Base-by-base conservation (phyloP, 2,888 invertebrate species). In the Scaptomyza parva region DNA sequence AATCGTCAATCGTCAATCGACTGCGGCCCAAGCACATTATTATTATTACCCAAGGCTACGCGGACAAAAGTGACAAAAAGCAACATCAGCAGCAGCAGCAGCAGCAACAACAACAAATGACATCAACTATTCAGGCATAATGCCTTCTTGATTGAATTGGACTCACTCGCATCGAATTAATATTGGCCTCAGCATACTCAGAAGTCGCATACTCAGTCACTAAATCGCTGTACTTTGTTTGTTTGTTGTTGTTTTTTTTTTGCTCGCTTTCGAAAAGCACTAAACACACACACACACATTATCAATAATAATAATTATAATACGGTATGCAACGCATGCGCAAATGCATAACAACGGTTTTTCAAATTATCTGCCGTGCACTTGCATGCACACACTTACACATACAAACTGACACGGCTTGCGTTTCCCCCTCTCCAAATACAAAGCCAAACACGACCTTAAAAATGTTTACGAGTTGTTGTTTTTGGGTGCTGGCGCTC, bases 291-390 rank as follows among this genome's bases (percentile, higher is more conserved):
- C 51, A 41, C 18, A 28, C 54, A 55, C 30, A 48, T 43, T 41
- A 48, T 14, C 7, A 39, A 9, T 33, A 33, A 30, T 44, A 66
- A 53, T 68, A 65, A 67, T 67, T 63, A 51, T 70, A 64, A 88
- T 82, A 87, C 54, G 53, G 66, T 86, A 87, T 87, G 87, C 89
- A 86, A 66, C 72, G 73, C 88, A 88, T 88, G 89, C 78, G 78
- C 76, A 86, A 88, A 79, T 88, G 86, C 86, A 87, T 88, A 89
- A 88, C 86, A 88, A 81, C 88, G 86, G 76, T 83, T 82, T 80
- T 88, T 85, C 83, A 88, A 88, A 80, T 77, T 58, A 70, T 43
- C 84, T 55, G 39, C 60, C 43, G 48, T 83, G 86, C 86, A 86
- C 78, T 68, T 82, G 74, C 72, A 39, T 57, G 61, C 57, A 45